Percentiles rank a stretch among this genome's conserved stretches.
Conservation (phyloP, 2,888 invertebrate genomes). For the Microctonus brassicae region DNA sequence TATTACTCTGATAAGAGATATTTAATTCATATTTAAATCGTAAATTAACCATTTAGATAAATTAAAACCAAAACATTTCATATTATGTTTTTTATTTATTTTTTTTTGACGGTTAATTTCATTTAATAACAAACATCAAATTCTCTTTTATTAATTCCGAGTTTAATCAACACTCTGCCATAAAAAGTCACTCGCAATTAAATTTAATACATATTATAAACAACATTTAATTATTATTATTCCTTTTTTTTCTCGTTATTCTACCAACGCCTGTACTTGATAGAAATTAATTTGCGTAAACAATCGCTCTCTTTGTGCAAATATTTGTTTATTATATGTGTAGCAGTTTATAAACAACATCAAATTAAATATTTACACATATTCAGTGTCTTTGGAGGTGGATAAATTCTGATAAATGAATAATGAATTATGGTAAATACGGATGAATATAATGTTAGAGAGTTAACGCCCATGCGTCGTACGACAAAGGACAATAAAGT, state of each 20-base stretch:
- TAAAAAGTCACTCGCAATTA: no score
- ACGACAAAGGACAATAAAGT: background rate
- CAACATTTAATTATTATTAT: no score
- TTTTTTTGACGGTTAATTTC: background rate
- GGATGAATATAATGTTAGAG: background rate
- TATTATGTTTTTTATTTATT: background rate
- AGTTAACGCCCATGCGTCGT: conserved; percentile 3
- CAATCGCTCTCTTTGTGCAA: no score
- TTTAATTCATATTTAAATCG: background rate
- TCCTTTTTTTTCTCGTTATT: no score
- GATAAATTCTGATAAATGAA: no score
- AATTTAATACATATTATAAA: no score
- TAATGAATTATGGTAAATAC: background rate
- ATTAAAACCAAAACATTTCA: background rate
- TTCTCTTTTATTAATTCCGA: background rate
- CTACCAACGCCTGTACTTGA: no score
- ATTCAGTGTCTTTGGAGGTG: no score
- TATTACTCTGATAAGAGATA: background rate
- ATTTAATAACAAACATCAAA: background rate
- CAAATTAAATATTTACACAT: no score
- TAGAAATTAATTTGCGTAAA: no score
- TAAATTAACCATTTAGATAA: background rate
- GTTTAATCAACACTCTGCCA: background rate
- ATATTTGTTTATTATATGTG: no score
- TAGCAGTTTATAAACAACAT: no score